Evolutionary conservation across 2,888 invertebrate genomes (phyloP).

Genomic region (Phyto melanocephala): DNA sequence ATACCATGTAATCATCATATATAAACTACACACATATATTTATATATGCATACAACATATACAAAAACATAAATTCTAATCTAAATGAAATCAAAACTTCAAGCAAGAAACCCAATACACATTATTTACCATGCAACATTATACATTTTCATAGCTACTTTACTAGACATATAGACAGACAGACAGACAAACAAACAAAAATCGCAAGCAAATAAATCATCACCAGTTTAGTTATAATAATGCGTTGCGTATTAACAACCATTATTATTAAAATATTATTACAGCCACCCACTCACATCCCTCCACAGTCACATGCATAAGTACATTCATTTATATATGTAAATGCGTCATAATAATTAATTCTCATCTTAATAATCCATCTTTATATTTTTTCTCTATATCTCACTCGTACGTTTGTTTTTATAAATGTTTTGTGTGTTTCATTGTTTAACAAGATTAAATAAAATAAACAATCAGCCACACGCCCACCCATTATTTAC

Average conservation of each 20-base stretch:
- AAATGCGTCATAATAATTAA: constrained; percentile 30
- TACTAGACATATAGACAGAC: constrained; percentile 4
- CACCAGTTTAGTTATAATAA: constrained; percentile 49
- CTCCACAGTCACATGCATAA: constrained; percentile 8
- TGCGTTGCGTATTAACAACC: background rate
- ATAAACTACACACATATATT: constrained; percentile 15
- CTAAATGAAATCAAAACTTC: constrained; percentile 61
- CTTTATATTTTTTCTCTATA: background rate
- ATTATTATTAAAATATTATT: constrained; percentile 32
- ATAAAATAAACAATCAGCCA: background rate
- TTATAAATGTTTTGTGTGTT: background rate
- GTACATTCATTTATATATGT: constrained; percentile 2
- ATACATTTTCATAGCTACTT: constrained; percentile 31
- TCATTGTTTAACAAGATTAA: background rate
- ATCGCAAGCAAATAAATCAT: constrained; percentile 31
- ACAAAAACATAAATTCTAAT: constrained; percentile 53
- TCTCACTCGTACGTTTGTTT: background rate
- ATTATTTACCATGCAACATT: constrained; percentile 46
- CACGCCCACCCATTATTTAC: background rate
- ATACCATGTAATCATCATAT: constrained; percentile 86
- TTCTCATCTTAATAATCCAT: constrained; percentile 12
- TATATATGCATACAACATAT: constrained; percentile 61
- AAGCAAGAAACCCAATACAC: constrained; percentile 60
- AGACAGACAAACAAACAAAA: background rate
- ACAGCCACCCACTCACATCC: constrained; percentile 35